A percentile compares a stretch with the other conserved stretches of the same genome.
These are phyloP conservation scores for Balanococcus diminutus DNA, from an alignment of 2,888 invertebrate genomes.

Conservation along the genomic window DNA sequence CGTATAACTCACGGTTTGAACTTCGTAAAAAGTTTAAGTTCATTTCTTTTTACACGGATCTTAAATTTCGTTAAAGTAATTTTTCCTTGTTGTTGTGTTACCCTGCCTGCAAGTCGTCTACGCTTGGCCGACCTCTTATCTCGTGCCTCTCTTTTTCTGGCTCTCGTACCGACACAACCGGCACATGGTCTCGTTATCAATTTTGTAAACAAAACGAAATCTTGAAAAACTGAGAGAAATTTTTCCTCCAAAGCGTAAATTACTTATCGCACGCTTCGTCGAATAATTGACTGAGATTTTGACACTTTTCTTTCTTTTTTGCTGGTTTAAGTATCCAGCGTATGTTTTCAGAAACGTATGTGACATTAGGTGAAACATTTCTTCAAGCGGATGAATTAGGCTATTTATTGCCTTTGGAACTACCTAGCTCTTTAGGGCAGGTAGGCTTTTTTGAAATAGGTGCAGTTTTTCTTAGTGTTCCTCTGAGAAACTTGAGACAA, in stretches of 20 bases:
- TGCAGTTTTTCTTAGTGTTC: too few species aligned
- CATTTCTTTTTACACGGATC: slow-evolving; percentile 47
- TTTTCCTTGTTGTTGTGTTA: slow-evolving; percentile 49
- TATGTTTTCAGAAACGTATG: neutral
- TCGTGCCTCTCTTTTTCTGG: neutral
- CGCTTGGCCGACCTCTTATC: slow-evolving; percentile 12
- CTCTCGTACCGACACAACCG: neutral
- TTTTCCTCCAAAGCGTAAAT: neutral
- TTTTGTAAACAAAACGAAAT: slow-evolving; percentile 25
- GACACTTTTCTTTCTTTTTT: neutral
- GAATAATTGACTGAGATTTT: slow-evolving; percentile 7
- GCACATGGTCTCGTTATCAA: slow-evolving; percentile 6
- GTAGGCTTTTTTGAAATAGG: too few species aligned
- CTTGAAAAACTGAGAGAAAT: neutral
- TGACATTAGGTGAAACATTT: neutral
- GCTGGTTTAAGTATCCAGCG: too few species aligned
- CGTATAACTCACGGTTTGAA: slow-evolving; percentile 52
- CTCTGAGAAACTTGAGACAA: too few species aligned
- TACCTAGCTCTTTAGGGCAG: too few species aligned
- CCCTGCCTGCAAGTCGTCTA: neutral
- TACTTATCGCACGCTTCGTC: slow-evolving; percentile 9
- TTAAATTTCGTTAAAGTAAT: slow-evolving; percentile 49
- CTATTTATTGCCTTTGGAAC: too few species aligned
- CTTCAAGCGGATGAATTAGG: too few species aligned
- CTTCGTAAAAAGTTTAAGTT: slow-evolving; percentile 50